These are phyloP conservation scores for Tachina fera DNA, from an alignment of 2,888 invertebrate genomes.

Conservation along the genomic window DNA sequence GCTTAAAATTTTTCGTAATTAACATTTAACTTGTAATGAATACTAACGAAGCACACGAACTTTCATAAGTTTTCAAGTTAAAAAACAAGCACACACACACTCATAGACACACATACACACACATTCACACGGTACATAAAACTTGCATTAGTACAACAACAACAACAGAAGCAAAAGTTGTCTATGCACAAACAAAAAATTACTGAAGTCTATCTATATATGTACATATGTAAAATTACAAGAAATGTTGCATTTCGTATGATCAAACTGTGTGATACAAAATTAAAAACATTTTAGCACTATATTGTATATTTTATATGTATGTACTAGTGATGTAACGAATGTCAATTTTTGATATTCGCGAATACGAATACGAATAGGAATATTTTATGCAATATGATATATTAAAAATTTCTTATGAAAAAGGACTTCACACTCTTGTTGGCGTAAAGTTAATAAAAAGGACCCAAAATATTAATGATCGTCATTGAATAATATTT, in stretches of 20 bases:
- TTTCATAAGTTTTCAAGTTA: constrained; percentile 29
- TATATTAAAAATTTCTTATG: no score
- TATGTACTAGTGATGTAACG: no score
- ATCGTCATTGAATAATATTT: no score
- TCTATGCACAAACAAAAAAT: background rate
- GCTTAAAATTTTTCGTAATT: constrained; percentile 29
- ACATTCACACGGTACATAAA: background rate
- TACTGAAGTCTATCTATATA: background rate
- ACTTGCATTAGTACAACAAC: constrained; percentile 14
- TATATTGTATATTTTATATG: no score
- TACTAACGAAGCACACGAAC: constrained; percentile 59
- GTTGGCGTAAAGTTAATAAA: no score
- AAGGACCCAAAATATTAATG: no score
- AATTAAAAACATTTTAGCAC: background rate
- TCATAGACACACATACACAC: background rate
- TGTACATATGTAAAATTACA: background rate
- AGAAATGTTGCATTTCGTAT: constrained; percentile 26
- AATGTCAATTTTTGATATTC: no score
- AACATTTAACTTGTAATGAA: constrained; percentile 61
- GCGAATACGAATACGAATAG: no score
- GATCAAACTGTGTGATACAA: background rate
- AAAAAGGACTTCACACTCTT: no score
- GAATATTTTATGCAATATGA: no score
- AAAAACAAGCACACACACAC: background rate
- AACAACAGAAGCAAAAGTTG: background rate